phyloP scores from a whole-genome alignment of 2,113 vertebrate species.

The Heterochromis multidens region DNA sequence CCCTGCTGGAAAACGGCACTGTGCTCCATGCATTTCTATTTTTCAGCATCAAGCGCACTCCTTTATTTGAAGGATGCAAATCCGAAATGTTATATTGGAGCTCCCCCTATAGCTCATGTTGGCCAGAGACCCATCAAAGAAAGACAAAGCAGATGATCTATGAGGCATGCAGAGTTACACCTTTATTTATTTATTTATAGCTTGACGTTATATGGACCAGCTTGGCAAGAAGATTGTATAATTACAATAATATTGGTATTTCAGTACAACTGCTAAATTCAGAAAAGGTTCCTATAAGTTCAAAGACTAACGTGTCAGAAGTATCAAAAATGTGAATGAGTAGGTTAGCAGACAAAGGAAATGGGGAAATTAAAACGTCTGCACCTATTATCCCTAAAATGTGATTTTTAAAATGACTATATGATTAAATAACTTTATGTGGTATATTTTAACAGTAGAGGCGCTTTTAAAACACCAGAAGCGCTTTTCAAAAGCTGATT shows the following conservation, averaged over 20 bases:
- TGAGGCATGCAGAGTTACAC: not conserved
- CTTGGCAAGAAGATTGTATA: not conserved
- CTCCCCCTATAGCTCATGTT: slow-evolving; percentile 44
- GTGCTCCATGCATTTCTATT: not conserved
- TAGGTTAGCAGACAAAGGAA: not conserved
- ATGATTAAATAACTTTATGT: not conserved
- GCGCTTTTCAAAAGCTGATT: not conserved
- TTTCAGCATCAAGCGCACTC: not conserved
- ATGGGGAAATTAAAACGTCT: not conserved
- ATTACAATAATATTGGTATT: not conserved
- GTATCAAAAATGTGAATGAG: not conserved
- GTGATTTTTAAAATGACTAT: not conserved
- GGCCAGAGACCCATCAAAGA: not conserved
- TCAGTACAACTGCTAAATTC: not conserved
- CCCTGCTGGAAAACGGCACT: not conserved
- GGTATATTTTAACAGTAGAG: not conserved
- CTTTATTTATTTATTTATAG: not conserved
- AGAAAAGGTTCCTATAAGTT: not conserved
- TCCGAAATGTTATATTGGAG: slow-evolving; percentile 31
- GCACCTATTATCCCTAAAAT: not conserved
- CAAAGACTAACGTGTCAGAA: not conserved
- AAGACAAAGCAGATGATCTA: not conserved
- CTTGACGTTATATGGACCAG: not conserved
- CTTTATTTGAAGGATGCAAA: not conserved
- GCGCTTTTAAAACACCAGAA: not conserved